Base-by-base conservation (phyloP, 2,797 vertebrate genomes). In the Onychomys torridus region DNA sequence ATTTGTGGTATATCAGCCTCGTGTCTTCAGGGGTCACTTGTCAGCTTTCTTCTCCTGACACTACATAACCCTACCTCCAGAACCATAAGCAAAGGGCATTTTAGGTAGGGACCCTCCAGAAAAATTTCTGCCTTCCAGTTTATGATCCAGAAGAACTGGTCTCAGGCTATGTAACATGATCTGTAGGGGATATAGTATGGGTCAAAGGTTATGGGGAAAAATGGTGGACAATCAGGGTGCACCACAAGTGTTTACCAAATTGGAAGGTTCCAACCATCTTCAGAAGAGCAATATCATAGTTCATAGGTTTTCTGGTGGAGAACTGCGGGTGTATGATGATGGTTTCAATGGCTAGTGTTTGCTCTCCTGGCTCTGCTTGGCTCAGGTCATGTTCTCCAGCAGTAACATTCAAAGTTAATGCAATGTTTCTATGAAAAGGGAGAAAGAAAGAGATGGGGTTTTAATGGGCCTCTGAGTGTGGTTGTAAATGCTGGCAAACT, bases 271-370 rank as follows among this genome's bases (percentile, higher is more conserved):
- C 98, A 46, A 98, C 97, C 97, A 99, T 96, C 97, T 99, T 98
- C 92, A 99, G 90, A 90, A 99, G 98, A 69, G 99, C 99, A 2
- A 99, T 98, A 89, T 99, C 99, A 55, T 99, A 99, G 97, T 98
- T 99, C 99, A 99, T 99, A 0, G 99, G 99, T 77, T 97, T 98
- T 59, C 94, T 98, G 8, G 76, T 98, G 75, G 98, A 98, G 98
- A 99, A 99, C 82, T 98, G 98, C 40, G 99, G 99, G 40, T 99
- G 99, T 95, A 98, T 98, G 12, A 98, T 98, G 87, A 98, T 94
- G 0, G 97, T 97, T 96, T 99, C 98, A 92, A 99, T 97, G 14
- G 95, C 73, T 46, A 99, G 98, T 0, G 97, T 98, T 98, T 99
- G 99, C 95, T 99, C 99, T 17, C 97, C 98, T 1, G 6, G 75